A percentile compares a stretch with the other conserved stretches of the same genome.
phyloP scores from a whole-genome alignment of 2,888 invertebrate species.

The Muscina levida region DNA sequence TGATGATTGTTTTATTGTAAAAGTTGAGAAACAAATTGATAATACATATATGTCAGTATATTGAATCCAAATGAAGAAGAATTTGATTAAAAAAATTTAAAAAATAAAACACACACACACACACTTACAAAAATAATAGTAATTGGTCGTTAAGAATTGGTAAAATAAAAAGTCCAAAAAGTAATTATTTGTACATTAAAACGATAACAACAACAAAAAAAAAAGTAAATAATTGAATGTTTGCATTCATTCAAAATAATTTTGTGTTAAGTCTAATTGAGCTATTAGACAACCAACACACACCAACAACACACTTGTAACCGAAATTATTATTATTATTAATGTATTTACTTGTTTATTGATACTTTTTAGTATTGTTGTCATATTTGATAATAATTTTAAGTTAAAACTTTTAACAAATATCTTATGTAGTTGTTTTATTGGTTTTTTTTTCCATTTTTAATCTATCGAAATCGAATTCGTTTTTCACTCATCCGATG shows the following conservation, averaged over 20 bases:
- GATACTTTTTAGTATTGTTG: slow-evolving; percentile 44
- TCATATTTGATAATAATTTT: slow-evolving; percentile 38
- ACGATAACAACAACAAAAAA: slow-evolving; percentile 20
- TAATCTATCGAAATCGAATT: slow-evolving; percentile 25
- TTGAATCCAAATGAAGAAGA: slow-evolving; percentile 39
- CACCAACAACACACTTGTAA: slow-evolving; percentile 14
- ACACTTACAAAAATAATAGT: slow-evolving; percentile 52
- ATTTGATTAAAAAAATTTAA: slow-evolving; percentile 61
- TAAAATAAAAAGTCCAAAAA: slow-evolving; percentile 38
- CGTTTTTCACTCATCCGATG: slow-evolving; percentile 26
- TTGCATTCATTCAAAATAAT: slow-evolving; percentile 54
- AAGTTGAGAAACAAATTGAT: slow-evolving; percentile 63
- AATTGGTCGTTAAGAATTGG: slow-evolving; percentile 58
- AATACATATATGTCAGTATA: slow-evolving; percentile 40
- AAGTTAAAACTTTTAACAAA: slow-evolving; percentile 29
- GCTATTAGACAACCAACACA: slow-evolving; percentile 21
- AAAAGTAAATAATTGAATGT: slow-evolving; percentile 47
- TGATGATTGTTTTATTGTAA: slow-evolving; percentile 69
- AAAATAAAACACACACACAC: slow-evolving; percentile 37
- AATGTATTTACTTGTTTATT: background rate
- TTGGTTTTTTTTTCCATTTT: slow-evolving; percentile 4
- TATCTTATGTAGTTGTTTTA: slow-evolving; percentile 23
- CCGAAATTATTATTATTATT: slow-evolving; percentile 16
- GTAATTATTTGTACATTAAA: slow-evolving; percentile 16
- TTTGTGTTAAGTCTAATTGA: slow-evolving; percentile 25